phyloP scores from a whole-genome alignment of 1,140 invertebrate genomes.

The Drosophila orosa region DNA sequence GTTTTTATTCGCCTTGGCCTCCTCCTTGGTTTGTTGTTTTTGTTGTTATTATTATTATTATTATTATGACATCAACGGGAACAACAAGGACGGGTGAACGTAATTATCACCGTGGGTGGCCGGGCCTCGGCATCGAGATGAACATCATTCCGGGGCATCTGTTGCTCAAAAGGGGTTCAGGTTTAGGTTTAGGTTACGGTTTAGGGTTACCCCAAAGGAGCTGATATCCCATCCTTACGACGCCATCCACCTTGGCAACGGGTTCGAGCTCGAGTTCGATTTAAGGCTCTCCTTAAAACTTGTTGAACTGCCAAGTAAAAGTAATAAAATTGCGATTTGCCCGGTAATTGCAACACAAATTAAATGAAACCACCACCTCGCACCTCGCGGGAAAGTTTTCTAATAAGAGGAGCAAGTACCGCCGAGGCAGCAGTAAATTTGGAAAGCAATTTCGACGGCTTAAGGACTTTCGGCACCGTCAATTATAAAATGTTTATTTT shows the following conservation, averaged over 20 bases:
- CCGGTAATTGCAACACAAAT: constrained; percentile 38
- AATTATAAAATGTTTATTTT: constrained; percentile 49
- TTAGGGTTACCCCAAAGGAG: constrained; percentile 18
- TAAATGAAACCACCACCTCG: constrained; percentile 17
- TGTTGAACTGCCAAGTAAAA: constrained; percentile 45
- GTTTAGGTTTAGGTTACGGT: neutral
- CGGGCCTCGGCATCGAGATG: constrained; percentile 13
- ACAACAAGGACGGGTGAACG: constrained; percentile 32
- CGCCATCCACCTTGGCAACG: constrained; percentile 42
- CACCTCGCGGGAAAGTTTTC: constrained; percentile 28
- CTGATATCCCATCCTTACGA: constrained; percentile 5
- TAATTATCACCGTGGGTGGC: constrained; percentile 34
- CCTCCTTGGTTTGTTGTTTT: constrained; percentile 10
- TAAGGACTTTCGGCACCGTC: constrained; percentile 35
- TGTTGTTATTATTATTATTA: constrained; percentile 27
- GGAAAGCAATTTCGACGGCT: constrained; percentile 46
- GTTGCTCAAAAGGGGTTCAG: constrained; percentile 60
- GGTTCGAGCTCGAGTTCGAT: constrained; percentile 23
- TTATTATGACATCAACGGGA: constrained; percentile 60
- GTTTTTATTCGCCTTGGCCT: constrained; percentile 62
- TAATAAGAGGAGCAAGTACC: constrained; percentile 31
- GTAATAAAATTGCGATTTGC: constrained; percentile 54
- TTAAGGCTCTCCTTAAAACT: constrained; percentile 62
- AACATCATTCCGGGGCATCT: constrained; percentile 44
- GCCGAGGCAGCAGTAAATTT: constrained; percentile 32